Evolutionary conservation across 2,113 vertebrate genomes (phyloP).

Genomic region (Ardeotis arabs): DNA sequence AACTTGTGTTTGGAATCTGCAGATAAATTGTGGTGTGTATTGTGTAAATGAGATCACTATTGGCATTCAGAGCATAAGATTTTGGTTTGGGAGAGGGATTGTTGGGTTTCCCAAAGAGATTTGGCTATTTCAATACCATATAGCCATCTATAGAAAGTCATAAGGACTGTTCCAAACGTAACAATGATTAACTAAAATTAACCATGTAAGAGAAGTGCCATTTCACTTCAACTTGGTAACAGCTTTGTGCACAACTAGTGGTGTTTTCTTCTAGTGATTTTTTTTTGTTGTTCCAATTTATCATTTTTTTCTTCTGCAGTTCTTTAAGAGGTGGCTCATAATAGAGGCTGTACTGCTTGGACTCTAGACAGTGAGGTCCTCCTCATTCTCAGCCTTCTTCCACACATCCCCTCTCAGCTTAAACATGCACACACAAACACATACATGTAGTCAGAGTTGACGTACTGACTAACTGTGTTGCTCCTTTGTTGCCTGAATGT

Average conservation of each 20-base stretch:
- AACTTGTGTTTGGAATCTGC: neutral
- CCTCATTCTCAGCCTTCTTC: neutral
- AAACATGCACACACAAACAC: neutral
- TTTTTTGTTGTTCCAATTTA: neutral
- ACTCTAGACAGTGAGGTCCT: neutral
- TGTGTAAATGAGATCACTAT: neutral
- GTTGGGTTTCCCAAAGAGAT: neutral
- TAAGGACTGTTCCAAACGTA: neutral
- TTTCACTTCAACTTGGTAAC: neutral
- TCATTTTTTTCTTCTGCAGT: neutral
- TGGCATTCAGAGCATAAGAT: neutral
- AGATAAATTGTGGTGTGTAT: neutral
- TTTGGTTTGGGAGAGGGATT: neutral
- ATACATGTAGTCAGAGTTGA: neutral
- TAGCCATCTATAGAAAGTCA: neutral
- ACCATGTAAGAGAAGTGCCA: neutral
- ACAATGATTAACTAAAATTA: neutral
- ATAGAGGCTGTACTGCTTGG: neutral
- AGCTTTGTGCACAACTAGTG: neutral
- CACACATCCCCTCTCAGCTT: neutral
- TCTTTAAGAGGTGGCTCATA: neutral
- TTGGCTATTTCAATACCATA: neutral
- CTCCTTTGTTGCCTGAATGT: neutral
- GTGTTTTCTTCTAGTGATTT: neutral
- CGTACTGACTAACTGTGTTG: neutral